These are phyloP conservation scores for Cheilosia grossa DNA, from an alignment of 2,888 invertebrate species.

Conservation along the genomic window DNA sequence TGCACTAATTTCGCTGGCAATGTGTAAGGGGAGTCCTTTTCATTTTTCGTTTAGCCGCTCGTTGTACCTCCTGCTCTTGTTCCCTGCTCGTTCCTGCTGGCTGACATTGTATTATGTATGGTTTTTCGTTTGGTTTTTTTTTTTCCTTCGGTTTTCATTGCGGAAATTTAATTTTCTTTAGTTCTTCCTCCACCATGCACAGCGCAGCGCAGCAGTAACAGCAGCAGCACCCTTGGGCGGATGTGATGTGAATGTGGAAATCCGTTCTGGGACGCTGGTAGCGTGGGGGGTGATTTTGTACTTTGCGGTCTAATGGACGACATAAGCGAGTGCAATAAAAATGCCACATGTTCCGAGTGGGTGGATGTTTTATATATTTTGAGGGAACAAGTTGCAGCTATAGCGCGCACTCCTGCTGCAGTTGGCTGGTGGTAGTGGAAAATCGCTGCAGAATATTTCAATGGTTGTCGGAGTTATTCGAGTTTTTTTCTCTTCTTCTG, in stretches of 20 bases:
- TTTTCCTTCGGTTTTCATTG: slow-evolving; percentile 54
- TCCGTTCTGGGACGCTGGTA: slow-evolving; percentile 38
- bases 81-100: background rate
- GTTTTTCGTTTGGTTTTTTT: background rate
- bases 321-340: slow-evolving; percentile 74
- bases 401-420: slow-evolving; percentile 30
- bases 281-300: slow-evolving; percentile 66
- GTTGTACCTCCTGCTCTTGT: background rate
- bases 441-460: slow-evolving; percentile 63
- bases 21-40: slow-evolving; percentile 34
- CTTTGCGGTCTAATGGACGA: slow-evolving; percentile 75
- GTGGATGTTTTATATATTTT: slow-evolving; percentile 25
- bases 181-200: slow-evolving; percentile 44
- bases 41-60: slow-evolving; percentile 1
- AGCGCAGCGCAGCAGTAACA: slow-evolving; percentile 9
- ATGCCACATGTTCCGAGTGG: slow-evolving; percentile 72
- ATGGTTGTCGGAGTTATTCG: slow-evolving; percentile 50
- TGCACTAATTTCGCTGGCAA: slow-evolving; percentile 58
- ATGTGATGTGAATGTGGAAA: slow-evolving; percentile 63
- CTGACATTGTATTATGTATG: slow-evolving; percentile 8
- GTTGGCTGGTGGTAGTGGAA: slow-evolving; percentile 51
- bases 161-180: slow-evolving; percentile 70
- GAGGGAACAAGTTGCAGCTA: slow-evolving; percentile 32
- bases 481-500: slow-evolving; percentile 13
- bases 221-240: slow-evolving; percentile 53